A percentile compares a stretch with the other conserved stretches of the same genome.
These are phyloP conservation scores for Rostratula benghalensis DNA, from an alignment of 2,113 vertebrate species.

Conservation along the genomic window DNA sequence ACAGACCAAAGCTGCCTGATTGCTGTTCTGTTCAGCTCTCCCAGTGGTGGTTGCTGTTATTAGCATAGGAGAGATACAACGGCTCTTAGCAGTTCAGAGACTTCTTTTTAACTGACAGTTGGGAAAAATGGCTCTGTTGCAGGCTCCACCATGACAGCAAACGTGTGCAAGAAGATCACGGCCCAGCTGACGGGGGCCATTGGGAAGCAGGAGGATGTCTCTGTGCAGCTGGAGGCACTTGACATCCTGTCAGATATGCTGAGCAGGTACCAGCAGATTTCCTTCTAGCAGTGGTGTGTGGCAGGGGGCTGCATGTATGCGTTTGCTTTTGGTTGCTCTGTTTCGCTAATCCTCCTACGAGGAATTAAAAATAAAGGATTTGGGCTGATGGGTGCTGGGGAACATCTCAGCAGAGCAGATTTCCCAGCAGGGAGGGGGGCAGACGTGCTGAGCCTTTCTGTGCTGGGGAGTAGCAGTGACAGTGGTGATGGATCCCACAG, in stretches of 20 bases:
- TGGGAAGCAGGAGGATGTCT: conserved; percentile 91
- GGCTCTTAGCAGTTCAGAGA: not conserved
- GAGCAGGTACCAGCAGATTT: conserved; percentile 81
- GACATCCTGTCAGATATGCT: conserved; percentile 97
- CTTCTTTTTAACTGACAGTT: not conserved
- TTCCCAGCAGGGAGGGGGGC: not conserved
- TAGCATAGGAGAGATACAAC: not conserved
- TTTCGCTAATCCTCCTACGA: not conserved
- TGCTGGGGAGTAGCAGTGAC: not conserved
- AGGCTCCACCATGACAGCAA: conserved; percentile 87
- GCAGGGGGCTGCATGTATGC: not conserved
- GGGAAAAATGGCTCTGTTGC: not conserved
- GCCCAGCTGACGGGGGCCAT: conserved; percentile 91
- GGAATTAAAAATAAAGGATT: not conserved
- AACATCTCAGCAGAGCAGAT: not conserved
- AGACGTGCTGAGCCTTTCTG: not conserved
- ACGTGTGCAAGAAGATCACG: conserved; percentile 91
- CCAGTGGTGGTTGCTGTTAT: not conserved
- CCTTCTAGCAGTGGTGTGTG: not conserved
- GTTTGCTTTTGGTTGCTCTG: not conserved
- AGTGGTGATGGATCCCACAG: not conserved
- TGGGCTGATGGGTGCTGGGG: not conserved
- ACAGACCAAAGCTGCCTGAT: not conserved
- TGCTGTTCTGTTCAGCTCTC: not conserved
- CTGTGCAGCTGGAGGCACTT: conserved; percentile 92